Evolutionary conservation across 1,140 invertebrate species (phyloP).

Genomic region (Trachymyrmex septentrionalis): DNA sequence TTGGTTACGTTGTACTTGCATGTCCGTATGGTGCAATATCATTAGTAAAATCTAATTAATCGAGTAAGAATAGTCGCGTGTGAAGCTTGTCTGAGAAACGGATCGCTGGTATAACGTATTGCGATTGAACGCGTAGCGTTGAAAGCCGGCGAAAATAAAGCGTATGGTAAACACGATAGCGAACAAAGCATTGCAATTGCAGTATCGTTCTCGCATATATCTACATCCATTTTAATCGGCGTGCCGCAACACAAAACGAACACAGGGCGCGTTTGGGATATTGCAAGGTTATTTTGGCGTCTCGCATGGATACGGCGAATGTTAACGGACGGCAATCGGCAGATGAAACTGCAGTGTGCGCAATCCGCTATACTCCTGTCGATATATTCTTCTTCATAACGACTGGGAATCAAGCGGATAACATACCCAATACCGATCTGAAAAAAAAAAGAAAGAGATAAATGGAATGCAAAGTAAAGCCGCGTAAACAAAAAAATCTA

Average conservation of each 20-base stretch:
- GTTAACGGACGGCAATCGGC: conserved; percentile 30
- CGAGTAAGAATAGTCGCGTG: conserved; percentile 43
- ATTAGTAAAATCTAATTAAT: conserved; percentile 46
- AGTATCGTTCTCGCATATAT: conserved; percentile 25
- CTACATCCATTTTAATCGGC: conserved; percentile 44
- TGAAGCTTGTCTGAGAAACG: conserved; percentile 26
- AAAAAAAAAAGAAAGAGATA: not conserved
- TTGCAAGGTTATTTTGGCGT: conserved; percentile 30
- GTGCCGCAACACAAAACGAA: conserved; percentile 26
- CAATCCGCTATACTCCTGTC: conserved; percentile 40
- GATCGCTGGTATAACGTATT: not conserved
- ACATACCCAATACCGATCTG: conserved; percentile 1
- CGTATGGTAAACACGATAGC: conserved; percentile 39
- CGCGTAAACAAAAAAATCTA: not conserved
- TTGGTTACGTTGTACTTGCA: conserved; percentile 48
- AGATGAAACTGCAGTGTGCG: conserved; percentile 28
- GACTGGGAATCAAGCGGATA: conserved; percentile 41
- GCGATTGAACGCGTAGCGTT: conserved; percentile 4
- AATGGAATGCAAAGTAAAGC: conserved; percentile 30
- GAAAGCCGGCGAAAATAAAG: conserved; percentile 45
- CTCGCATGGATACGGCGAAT: conserved; percentile 15
- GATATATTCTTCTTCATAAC: conserved; percentile 52
- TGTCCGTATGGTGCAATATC: conserved; percentile 27
- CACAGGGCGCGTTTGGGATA: conserved; percentile 14
- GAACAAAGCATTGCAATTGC: conserved; percentile 31